Base-by-base conservation (phyloP, 2,888 invertebrate species). In the Tenthredo livida region DNA sequence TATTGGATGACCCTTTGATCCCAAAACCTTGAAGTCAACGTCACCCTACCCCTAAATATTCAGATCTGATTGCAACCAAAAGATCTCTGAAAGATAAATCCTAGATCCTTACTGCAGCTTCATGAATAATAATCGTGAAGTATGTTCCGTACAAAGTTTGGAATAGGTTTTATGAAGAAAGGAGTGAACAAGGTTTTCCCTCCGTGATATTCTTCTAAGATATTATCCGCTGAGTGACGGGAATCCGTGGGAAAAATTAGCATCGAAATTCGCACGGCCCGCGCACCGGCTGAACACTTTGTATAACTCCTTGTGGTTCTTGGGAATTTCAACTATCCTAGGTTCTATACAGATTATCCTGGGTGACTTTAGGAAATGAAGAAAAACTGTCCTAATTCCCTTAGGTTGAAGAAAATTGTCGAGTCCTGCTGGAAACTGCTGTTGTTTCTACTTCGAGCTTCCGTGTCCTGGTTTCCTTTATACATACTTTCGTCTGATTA, bases 221-320 rank as follows among this genome's bases (percentile, higher is more conserved):
- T 73, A 73, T 43, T 21, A 73, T 43, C 72, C 9, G 33, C 70
- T 40, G 37, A 72, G 70, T 21, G 17, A 37, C 33, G 21, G 0
- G 37, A 33, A 73, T 73, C 80, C 50, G 37, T 15, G 80, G 40
- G 61, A 12, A 29, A 80, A 80, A 80, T 80, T 80, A 80, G 80
- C 80, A 80, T 80, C 29, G 80, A 61, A 80, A 80, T 80, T 80
- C 15, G 58, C 61, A 61, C 80, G 37, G 58, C 58, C 25, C 58
- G 80, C 58, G 61, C 50, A 37, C 78, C 33, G 61, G 58, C 80
- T 61, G 80, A 37, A 61, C 50, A 77, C 54, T 77, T 54, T 54
- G 77, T 77, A 77, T 77, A 77, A 77, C 25, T 77, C 40, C 50
- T 54, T 50, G 77, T 33, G 54, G 77, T 50, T 54, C 25, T 54